These are phyloP conservation scores for Glaucidium brasilianum DNA, from an alignment of 2,113 vertebrate genomes.

Conservation along the genomic window DNA sequence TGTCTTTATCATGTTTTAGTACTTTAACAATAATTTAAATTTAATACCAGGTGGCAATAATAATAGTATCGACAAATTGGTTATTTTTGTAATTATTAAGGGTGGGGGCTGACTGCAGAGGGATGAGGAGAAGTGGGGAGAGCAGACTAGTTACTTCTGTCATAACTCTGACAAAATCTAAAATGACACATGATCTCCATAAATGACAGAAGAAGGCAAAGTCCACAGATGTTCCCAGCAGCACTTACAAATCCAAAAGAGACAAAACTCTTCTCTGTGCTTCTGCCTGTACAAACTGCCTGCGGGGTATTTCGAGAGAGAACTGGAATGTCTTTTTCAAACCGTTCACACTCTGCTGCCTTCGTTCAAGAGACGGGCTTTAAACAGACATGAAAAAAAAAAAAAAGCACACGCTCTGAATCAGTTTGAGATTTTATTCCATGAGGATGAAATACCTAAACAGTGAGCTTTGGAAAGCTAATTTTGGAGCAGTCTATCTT, in stretches of 20 bases:
- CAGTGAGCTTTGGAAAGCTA: not conserved
- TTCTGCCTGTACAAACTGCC: constrained; percentile 50
- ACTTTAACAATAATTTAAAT: not conserved
- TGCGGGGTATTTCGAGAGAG: constrained; percentile 21
- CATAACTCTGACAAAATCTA: constrained; percentile 35
- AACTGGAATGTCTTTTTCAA: constrained; percentile 51
- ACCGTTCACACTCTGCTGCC: constrained; percentile 11
- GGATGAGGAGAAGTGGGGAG: not conserved
- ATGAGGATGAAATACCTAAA: not conserved
- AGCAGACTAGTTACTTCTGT: not conserved
- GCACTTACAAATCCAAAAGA: constrained; percentile 27
- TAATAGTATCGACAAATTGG: not conserved
- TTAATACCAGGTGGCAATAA: not conserved
- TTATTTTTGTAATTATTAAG: not conserved
- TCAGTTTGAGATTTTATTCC: not conserved
- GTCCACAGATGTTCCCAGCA: constrained; percentile 44
- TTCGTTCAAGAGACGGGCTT: not conserved
- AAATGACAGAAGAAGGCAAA: constrained; percentile 22
- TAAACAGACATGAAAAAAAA: not conserved
- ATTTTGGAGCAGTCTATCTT: not conserved
- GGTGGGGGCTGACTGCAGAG: not conserved
- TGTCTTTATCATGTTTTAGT: not conserved
- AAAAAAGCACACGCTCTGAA: not conserved
- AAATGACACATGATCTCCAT: constrained; percentile 25
- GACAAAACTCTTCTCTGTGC: constrained; percentile 48